Evolutionary conservation across 30 jellyfish, hydroid and myxozoan genomes (phyloP).

Genomic region (Nemopilema nomurai): DNA sequence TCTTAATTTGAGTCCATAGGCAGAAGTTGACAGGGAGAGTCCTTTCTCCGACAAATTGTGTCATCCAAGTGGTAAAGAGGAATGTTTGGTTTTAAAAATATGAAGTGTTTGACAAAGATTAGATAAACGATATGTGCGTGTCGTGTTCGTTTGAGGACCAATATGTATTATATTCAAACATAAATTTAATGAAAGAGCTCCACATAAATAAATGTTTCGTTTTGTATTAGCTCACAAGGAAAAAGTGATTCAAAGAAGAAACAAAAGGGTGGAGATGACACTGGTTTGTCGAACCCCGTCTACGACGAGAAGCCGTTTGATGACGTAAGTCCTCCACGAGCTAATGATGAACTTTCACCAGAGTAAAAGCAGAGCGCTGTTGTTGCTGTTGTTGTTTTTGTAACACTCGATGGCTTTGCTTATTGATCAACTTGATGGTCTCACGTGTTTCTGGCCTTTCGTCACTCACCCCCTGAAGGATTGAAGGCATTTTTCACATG

Average conservation of each 20-base stretch:
- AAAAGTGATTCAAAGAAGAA: slow-evolving; percentile 65
- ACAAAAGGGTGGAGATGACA: slow-evolving; percentile 20
- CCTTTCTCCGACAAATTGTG: too few relatives aligned
- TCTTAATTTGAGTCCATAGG: too few relatives aligned
- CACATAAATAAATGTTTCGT: too few relatives aligned
- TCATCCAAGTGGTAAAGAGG: too few relatives aligned
- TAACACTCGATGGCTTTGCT: background rate
- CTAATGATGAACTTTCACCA: background rate
- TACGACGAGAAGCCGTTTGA: slow-evolving; percentile 94
- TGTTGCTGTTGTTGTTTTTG: too few relatives aligned
- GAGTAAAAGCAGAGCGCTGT: background rate
- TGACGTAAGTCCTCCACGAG: slow-evolving; percentile 24
- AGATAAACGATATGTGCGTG: background rate
- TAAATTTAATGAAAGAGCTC: too few relatives aligned
- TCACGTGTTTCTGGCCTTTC: background rate
- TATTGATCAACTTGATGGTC: background rate
- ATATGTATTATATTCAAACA: too few relatives aligned
- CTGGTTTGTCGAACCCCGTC: slow-evolving; percentile 96
- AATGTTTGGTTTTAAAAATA: too few relatives aligned
- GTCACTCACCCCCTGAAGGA: too few relatives aligned
- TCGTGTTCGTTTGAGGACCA: background rate
- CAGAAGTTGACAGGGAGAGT: too few relatives aligned
- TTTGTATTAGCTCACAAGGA: slow-evolving; percentile 6
- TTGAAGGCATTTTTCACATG: too few relatives aligned
- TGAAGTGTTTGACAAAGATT: too few relatives aligned